Conservation (phyloP, 2,888 invertebrate species). For the Melipona beecheii region DNA sequence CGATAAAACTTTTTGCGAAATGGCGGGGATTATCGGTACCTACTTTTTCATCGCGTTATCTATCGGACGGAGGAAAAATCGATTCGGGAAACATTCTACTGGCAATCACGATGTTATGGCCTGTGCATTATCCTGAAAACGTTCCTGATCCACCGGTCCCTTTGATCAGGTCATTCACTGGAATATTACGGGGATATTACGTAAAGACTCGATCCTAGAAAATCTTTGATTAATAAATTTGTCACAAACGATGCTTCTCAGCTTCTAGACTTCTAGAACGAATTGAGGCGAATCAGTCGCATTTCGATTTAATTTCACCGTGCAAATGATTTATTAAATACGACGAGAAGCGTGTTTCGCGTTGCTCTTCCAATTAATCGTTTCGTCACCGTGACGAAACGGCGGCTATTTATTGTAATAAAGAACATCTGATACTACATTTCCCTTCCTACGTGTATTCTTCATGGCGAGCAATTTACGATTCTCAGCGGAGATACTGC, state of each 20-base stretch:
- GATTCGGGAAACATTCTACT: slow-evolving; percentile 15
- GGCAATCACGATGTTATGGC: not conserved
- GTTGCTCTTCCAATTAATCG: not conserved
- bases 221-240: slow-evolving; percentile 2
- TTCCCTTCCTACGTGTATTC: not conserved
- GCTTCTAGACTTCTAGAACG: not conserved
- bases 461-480: slow-evolving; percentile 18
- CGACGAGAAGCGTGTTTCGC: not conserved
- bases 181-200: not conserved
- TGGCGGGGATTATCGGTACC: not conserved
- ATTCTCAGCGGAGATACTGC: slow-evolving; percentile 14
- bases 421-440: not conserved
- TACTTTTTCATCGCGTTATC: slow-evolving; percentile 27
- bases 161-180: not conserved
- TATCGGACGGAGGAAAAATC: slow-evolving; percentile 13
- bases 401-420: not conserved
- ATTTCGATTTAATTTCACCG: not conserved
- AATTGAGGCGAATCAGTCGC: not conserved
- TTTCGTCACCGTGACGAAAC: not conserved
- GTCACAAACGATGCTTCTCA: not conserved
- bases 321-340: not conserved
- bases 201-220: slow-evolving; percentile 5
- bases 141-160: slow-evolving; percentile 1
- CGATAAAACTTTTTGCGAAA: slow-evolving; percentile 4
- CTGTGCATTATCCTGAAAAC: not conserved